Conservation (phyloP, 2,113 vertebrate species). For the Protobothrops mucrosquamatus region DNA sequence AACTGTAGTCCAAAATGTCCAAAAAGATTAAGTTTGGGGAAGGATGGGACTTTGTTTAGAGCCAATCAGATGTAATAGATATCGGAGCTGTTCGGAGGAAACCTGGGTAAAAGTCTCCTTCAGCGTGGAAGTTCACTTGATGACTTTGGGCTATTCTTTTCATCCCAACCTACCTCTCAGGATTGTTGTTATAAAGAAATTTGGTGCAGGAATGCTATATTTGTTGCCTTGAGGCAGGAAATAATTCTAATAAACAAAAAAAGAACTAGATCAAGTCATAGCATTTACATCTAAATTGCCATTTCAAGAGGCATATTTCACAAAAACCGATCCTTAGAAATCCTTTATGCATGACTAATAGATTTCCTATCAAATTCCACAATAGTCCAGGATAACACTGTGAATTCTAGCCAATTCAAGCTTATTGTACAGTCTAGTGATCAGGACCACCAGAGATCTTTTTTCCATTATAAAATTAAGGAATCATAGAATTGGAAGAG, state of each 20-base stretch:
- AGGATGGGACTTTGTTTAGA: background rate
- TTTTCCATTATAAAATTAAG: background rate
- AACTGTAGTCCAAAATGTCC: background rate
- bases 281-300: background rate
- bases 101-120: background rate
- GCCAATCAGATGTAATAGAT: background rate
- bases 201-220: background rate
- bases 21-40: background rate
- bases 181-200: background rate
- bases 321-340: background rate
- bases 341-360: background rate
- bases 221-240: background rate
- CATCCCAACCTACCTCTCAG: background rate
- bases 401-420: background rate
- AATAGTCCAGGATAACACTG: background rate
- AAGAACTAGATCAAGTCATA: background rate
- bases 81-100: background rate
- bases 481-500: background rate
- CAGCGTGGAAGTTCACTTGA: background rate
- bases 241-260: background rate
- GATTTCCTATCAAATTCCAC: background rate
- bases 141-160: background rate
- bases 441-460: background rate
- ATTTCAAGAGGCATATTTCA: background rate
- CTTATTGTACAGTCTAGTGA: background rate